Conservation (phyloP, 2,888 invertebrate species). For the Malachius bipustulatus region DNA sequence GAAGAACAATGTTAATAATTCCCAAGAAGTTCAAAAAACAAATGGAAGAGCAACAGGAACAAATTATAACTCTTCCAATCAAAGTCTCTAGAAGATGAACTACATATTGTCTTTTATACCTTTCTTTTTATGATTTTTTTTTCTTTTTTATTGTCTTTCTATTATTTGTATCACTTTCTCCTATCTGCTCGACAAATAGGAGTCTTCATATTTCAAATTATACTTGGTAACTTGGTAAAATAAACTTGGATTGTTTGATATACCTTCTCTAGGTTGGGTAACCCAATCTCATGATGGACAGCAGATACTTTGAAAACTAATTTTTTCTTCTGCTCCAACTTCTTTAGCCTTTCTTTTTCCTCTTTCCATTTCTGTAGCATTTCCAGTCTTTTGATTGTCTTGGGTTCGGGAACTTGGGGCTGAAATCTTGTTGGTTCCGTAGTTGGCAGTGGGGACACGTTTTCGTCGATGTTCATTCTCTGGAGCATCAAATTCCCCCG, state of each 20-base stretch:
- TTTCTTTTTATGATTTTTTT: too few species aligned
- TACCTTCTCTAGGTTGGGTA: constrained; percentile 20
- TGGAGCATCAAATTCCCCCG: background rate
- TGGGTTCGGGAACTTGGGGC: background rate
- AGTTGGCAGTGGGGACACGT: background rate
- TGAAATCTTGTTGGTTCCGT: background rate
- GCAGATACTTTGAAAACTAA: constrained; percentile 29
- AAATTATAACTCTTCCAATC: background rate
- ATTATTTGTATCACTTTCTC: too few species aligned
- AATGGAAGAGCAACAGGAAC: background rate
- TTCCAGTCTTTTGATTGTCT: constrained; percentile 20
- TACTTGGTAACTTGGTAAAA: too few species aligned
- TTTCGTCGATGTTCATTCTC: constrained; percentile 2
- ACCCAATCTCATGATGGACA: constrained; percentile 15
- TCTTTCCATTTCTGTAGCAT: constrained; percentile 27
- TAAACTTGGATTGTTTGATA: constrained; percentile 26
- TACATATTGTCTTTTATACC: too few species aligned
- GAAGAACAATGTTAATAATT: background rate
- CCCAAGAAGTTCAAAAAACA: background rate
- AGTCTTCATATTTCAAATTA: too few species aligned
- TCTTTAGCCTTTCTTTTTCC: constrained; percentile 23
- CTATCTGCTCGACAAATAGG: too few species aligned
- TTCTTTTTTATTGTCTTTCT: too few species aligned
- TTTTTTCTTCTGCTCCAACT: constrained; percentile 22
- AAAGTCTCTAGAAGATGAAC: too few species aligned